Evolutionary conservation across 2,888 invertebrate species (phyloP).

Genomic region (Caenorhabditis doughertyi): DNA sequence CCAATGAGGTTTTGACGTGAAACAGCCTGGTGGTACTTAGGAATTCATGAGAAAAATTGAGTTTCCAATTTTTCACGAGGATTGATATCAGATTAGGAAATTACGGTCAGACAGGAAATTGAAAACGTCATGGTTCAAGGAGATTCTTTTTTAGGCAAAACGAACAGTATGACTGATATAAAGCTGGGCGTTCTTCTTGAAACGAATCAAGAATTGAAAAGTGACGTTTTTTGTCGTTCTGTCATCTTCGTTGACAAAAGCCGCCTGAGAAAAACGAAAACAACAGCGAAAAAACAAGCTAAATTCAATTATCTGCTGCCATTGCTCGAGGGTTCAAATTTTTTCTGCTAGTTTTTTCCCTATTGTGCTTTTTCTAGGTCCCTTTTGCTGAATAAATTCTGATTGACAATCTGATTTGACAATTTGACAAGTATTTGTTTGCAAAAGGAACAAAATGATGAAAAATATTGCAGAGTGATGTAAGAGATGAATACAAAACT

Average conservation of each 20-base stretch:
- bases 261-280: slow-evolving; percentile 26
- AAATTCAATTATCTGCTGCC: slow-evolving; percentile 52
- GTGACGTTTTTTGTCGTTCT: slow-evolving; percentile 36
- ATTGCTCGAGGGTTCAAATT: slow-evolving; percentile 44
- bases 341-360: slow-evolving; percentile 24
- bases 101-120: no score
- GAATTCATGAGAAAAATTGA: no score
- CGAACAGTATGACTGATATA: background rate
- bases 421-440: background rate
- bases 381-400: background rate
- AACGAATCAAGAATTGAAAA: slow-evolving; percentile 41
- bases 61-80: no score
- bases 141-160: background rate
- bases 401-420: slow-evolving; percentile 1
- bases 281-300: slow-evolving; percentile 48
- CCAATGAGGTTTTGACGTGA: no score
- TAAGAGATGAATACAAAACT: background rate
- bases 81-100: no score
- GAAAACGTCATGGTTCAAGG: no score
- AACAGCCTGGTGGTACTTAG: no score
- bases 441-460: slow-evolving; percentile 20
- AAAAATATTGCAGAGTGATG: background rate
- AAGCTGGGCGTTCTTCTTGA: no score
- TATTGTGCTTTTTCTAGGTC: background rate
- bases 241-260: slow-evolving; percentile 27